Conservation (phyloP, 1,140 invertebrate genomes). For the Dendroctonus ponderosae region DNA sequence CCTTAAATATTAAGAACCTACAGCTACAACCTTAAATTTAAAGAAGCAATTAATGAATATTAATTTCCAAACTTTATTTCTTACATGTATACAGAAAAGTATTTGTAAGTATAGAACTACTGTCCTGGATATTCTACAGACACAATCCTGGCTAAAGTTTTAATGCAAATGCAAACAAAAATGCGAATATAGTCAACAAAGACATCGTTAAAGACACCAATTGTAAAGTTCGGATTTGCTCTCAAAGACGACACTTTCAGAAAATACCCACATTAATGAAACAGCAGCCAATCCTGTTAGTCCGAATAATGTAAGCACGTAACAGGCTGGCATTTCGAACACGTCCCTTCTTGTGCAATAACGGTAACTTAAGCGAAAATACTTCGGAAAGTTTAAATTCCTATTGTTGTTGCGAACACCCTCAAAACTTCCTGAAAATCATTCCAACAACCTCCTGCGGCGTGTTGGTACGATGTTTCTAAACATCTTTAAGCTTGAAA, state of each 20-base stretch:
- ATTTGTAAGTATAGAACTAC: no score
- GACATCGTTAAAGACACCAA: not conserved
- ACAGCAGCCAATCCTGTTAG: not conserved
- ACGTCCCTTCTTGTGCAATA: not conserved
- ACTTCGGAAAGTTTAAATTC: slow-evolving; percentile 9
- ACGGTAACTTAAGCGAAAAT: slow-evolving; percentile 5
- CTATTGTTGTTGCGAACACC: not conserved
- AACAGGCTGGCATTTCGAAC: not conserved
- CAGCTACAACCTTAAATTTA: no score
- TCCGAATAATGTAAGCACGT: slow-evolving; percentile 1
- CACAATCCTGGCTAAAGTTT: not conserved
- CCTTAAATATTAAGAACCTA: no score
- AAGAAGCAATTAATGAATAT: no score
- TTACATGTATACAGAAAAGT: no score
- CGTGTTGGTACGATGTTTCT: not conserved
- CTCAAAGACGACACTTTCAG: not conserved
- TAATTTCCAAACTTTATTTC: no score
- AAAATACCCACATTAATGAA: not conserved
- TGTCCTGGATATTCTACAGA: not conserved
- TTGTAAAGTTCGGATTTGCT: not conserved
- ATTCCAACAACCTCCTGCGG: not conserved
- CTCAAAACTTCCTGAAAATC: not conserved
- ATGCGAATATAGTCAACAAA: not conserved
- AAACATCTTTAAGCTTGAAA: not conserved
- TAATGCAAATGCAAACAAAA: not conserved